Evolutionary conservation across 2,797 vertebrate genomes (phyloP).

Genomic region (Dryobates pubescens): DNA sequence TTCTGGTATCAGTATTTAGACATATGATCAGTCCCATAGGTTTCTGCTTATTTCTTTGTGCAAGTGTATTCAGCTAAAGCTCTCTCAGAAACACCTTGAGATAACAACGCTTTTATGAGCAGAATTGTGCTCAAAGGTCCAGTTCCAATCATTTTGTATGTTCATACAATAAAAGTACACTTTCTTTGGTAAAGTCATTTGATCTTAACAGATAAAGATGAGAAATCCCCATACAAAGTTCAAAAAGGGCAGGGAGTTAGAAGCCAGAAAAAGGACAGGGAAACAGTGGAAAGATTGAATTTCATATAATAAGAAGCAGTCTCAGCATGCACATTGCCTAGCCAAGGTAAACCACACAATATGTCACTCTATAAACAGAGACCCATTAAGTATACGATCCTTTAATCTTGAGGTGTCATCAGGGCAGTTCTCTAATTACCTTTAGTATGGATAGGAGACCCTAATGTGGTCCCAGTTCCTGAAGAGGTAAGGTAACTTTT

Average conservation of each 20-base stretch:
- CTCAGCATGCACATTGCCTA: not conserved
- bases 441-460: not conserved
- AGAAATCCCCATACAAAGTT: not conserved
- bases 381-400: not conserved
- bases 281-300: not conserved
- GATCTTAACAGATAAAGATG: not conserved
- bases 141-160: not conserved
- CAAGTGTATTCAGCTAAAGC: not conserved
- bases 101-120: not conserved
- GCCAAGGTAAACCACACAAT: slow-evolving; percentile 37
- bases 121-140: not conserved
- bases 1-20: not conserved
- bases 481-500: not conserved
- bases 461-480: not conserved
- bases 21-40: not conserved
- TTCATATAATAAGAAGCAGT: not conserved
- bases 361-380: slow-evolving; percentile 30
- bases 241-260: not conserved
- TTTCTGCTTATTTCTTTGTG: not conserved
- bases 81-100: not conserved
- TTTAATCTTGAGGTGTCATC: slow-evolving; percentile 11
- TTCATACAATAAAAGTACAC: not conserved
- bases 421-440: not conserved
- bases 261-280: not conserved
- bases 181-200: not conserved